These are phyloP conservation scores for Thunnus thynnus DNA, from an alignment of 2,113 vertebrate genomes.

Conservation along the genomic window DNA sequence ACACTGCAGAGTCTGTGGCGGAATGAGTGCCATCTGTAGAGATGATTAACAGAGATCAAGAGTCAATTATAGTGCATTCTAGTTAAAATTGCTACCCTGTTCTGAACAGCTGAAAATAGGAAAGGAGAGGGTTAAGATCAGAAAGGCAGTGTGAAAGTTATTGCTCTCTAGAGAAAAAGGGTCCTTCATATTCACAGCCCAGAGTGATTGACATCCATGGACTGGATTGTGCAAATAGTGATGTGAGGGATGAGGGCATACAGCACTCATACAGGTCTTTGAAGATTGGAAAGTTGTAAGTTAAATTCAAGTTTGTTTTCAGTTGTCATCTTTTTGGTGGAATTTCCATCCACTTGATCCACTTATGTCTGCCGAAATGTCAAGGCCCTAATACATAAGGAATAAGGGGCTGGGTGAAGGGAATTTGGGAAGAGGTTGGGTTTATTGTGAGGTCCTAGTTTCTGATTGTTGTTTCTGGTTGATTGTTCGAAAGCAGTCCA, in stretches of 20 bases:
- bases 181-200: slow-evolving; percentile 75
- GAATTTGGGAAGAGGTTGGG: slow-evolving; percentile 28
- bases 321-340: slow-evolving; percentile 1
- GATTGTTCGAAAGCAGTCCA: slow-evolving; percentile 85
- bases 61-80: slow-evolving; percentile 75
- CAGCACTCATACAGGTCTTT: slow-evolving; percentile 37
- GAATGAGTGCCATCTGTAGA: slow-evolving; percentile 28
- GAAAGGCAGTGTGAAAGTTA: slow-evolving; percentile 78
- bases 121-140: slow-evolving; percentile 53
- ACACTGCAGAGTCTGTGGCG: slow-evolving; percentile 44
- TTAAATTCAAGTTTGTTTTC: slow-evolving; percentile 25
- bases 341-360: slow-evolving; percentile 7
- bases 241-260: slow-evolving; percentile 49
- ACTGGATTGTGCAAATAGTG: slow-evolving; percentile 79
- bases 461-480: slow-evolving; percentile 69
- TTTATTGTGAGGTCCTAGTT: slow-evolving; percentile 66
- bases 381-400: slow-evolving; percentile 40
- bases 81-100: slow-evolving; percentile 69
- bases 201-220: slow-evolving; percentile 65
- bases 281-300: slow-evolving; percentile 37
- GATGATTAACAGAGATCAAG: slow-evolving; percentile 36
- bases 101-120: slow-evolving; percentile 36
- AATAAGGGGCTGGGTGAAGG: slow-evolving; percentile 23
- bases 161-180: slow-evolving; percentile 78
- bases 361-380: slow-evolving; percentile 28